Evolutionary conservation across 2,888 invertebrate genomes (phyloP).

Genomic region (Chrysolina americana): DNA sequence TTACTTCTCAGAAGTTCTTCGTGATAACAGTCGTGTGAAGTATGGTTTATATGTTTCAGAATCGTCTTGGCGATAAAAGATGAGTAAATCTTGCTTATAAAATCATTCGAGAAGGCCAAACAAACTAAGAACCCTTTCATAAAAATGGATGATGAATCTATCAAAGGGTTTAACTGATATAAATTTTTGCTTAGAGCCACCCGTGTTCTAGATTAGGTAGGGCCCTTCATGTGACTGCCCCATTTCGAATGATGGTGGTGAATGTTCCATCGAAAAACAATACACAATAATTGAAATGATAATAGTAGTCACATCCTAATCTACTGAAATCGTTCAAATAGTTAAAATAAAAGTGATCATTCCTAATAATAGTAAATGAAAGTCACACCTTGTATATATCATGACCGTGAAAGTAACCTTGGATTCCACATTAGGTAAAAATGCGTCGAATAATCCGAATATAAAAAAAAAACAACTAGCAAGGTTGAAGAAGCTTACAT

Average conservation of each 20-base stretch:
- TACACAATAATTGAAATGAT: too few relatives aligned
- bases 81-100: background rate
- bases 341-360: background rate
- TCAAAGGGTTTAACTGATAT: background rate
- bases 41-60: background rate
- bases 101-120: too few relatives aligned
- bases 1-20: background rate
- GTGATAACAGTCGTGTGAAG: background rate
- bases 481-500: constrained; percentile 13
- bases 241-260: too few relatives aligned
- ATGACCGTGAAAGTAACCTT: constrained; percentile 6
- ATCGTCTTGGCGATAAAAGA: background rate
- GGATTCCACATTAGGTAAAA: constrained; percentile 12
- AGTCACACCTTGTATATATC: background rate
- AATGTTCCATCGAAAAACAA: too few relatives aligned
- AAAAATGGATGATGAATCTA: background rate
- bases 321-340: too few relatives aligned
- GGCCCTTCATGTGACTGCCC: too few relatives aligned
- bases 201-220: too few relatives aligned
- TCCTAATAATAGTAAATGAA: background rate
- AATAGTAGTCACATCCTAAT: too few relatives aligned
- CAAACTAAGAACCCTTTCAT: background rate
- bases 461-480: background rate
- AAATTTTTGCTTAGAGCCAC: too few relatives aligned
- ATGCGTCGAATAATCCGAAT: background rate